Conservation (phyloP, 2,888 invertebrate species). For the Villa cingulata region DNA sequence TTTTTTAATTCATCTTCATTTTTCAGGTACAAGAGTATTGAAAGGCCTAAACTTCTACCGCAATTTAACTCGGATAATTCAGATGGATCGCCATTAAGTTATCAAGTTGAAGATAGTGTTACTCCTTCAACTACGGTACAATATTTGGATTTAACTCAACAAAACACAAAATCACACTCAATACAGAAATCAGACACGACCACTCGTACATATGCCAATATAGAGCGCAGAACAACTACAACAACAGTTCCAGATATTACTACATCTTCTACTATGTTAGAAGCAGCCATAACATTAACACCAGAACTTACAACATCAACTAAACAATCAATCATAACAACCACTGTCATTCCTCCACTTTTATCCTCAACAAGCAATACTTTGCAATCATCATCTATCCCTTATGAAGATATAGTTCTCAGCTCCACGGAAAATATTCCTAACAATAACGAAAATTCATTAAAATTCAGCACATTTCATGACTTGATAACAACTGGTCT, state of each 20-base stretch:
- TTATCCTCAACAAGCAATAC: conserved; percentile 16
- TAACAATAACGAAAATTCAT: conserved; percentile 9
- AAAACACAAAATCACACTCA: conserved; percentile 7
- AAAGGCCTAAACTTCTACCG: conserved; percentile 24
- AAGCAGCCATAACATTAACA: conserved; percentile 16
- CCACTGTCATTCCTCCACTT: conserved; percentile 9
- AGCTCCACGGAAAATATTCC: conserved; percentile 7
- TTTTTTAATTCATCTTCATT: conserved; percentile 16
- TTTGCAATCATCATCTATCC: conserved; percentile 15
- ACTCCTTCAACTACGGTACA: conserved; percentile 30
- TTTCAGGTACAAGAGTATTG: conserved; percentile 29
- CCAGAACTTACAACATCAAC: conserved; percentile 26
- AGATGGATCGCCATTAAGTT: neutral
- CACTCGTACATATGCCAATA: conserved; percentile 30
- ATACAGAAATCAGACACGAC: conserved; percentile 15
- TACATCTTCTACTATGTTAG: conserved; percentile 17
- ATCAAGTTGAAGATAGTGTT: conserved; percentile 16
- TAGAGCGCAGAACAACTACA: conserved; percentile 26
- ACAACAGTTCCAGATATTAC: conserved; percentile 6
- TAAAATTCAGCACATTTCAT: conserved; percentile 9
- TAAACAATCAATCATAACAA: neutral
- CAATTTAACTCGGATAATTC: conserved; percentile 8
- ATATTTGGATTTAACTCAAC: conserved; percentile 21
- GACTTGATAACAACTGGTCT: conserved; percentile 16
- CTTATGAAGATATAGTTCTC: neutral